phyloP scores from a whole-genome alignment of 2,888 invertebrate genomes.

The Globia sparganii region DNA sequence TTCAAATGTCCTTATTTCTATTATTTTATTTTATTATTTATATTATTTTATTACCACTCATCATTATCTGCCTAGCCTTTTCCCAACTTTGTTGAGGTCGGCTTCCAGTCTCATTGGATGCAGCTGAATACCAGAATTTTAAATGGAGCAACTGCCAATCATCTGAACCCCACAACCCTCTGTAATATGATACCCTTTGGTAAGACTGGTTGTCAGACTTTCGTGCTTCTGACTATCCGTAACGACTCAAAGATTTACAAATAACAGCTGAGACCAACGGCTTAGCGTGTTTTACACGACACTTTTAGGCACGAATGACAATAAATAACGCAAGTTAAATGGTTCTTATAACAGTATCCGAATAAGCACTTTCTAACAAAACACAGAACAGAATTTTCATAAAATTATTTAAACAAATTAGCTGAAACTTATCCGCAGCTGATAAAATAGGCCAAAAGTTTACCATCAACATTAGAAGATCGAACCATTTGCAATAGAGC shows the following conservation, averaged over 20 bases:
- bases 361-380: background rate
- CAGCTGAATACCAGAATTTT: too few relatives aligned
- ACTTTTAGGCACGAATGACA: background rate
- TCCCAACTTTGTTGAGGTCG: too few relatives aligned
- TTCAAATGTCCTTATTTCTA: too few relatives aligned
- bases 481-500: background rate
- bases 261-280: too few relatives aligned
- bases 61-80: too few relatives aligned
- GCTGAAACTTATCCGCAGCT: background rate
- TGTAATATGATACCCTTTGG: too few relatives aligned
- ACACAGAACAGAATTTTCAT: background rate
- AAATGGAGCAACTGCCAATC: too few relatives aligned
- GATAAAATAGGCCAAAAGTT: background rate
- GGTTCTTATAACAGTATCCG: background rate
- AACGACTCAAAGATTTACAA: background rate
- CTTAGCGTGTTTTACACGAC: background rate
- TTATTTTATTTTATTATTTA: too few relatives aligned
- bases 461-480: constrained; percentile 1
- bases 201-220: background rate
- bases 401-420: background rate
- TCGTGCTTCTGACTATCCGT: background rate
- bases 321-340: background rate
- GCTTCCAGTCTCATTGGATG: too few relatives aligned
- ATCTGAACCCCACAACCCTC: too few relatives aligned
- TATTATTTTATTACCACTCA: too few relatives aligned